Percentiles rank a stretch among this genome's conserved stretches.
Conservation (phyloP, 2,888 invertebrate genomes). For the Labia minor region DNA sequence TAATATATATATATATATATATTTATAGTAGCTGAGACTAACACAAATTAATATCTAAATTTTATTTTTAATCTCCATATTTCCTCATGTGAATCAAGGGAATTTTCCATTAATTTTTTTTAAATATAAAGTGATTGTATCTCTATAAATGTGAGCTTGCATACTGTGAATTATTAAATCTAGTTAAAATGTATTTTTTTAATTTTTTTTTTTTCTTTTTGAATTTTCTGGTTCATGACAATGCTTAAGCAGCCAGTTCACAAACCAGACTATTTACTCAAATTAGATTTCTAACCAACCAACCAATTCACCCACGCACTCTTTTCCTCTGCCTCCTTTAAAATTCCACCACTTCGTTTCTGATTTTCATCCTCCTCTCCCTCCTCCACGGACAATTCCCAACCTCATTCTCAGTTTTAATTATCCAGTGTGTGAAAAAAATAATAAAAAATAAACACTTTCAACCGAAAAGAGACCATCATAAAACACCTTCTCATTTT, state of each 20-base stretch:
- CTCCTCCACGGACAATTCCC: too few species aligned
- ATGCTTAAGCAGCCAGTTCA: too few species aligned
- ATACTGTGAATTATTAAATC: conserved; percentile 13
- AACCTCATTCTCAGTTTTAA: not conserved
- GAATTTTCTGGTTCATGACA: too few species aligned
- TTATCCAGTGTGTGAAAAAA: not conserved
- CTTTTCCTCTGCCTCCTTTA: too few species aligned
- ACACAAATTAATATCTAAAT: not conserved
- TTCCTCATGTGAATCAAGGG: not conserved
- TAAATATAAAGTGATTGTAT: not conserved
- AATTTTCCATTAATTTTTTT: not conserved
- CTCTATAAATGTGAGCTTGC: not conserved
- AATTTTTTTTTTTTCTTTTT: not conserved
- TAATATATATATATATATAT: too few species aligned
- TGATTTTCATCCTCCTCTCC: too few species aligned
- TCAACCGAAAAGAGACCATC: too few species aligned
- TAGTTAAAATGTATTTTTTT: not conserved
- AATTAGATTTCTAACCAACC: too few species aligned
- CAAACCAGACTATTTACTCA: too few species aligned
- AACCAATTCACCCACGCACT: too few species aligned
- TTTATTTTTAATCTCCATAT: not conserved
- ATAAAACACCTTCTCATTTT: not conserved
- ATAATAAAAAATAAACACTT: not conserved
- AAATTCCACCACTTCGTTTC: too few species aligned
- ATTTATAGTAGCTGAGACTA: too few species aligned